Evolutionary conservation across 2,797 vertebrate genomes (phyloP), one percentile per base, ranked within the genome.

Genomic region (Erpetoichthys calabaricus): DNA sequence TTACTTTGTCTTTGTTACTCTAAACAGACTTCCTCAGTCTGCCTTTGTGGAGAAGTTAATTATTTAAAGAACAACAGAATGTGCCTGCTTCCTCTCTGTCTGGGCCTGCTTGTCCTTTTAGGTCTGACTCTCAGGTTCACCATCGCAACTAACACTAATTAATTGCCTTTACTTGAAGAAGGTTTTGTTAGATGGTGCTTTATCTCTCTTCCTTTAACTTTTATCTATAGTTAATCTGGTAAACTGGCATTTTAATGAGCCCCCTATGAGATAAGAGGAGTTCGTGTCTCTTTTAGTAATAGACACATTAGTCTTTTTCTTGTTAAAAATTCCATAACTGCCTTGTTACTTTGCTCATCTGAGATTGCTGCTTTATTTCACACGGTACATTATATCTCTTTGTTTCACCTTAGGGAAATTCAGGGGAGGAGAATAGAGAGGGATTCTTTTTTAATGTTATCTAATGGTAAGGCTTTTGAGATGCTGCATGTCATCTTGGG

Each of bases 361-460:
- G 5, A 74, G 69, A 70, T 71, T 60, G 63, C 68, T 77, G 77
- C 89, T 84, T 79, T 80, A 78, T 80, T 84, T 80, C 83, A 82
- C 73, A 68, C 66, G 67, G 76, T 73, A 76, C 78, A 73, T 80
- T 81, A 76, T 70, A 65, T 70, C 77, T 25, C 75, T 69, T 50
- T 52, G 51, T 67, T 69, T 78, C 70, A 76, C 85, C 75, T 63
- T 70, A 68, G 84, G 86, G 84, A 81, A 71, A 6, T 58, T 53
- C 25, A 25, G 25, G 25, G 25, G 25, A 25, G 25, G 25, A 25
- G 25, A 25, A 25, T 25, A 25, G 25, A 25, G 25, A 25, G 25
- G 25, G 25, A 25, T 25, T 25, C 25, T 25, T n/a, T 25, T 25
- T 25, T 25, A 25, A 25, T 25, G 25, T 25, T 25, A 25, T 25